These are phyloP conservation scores for Rhea pennata DNA, from an alignment of 2,113 vertebrate genomes.

Conservation along the genomic window DNA sequence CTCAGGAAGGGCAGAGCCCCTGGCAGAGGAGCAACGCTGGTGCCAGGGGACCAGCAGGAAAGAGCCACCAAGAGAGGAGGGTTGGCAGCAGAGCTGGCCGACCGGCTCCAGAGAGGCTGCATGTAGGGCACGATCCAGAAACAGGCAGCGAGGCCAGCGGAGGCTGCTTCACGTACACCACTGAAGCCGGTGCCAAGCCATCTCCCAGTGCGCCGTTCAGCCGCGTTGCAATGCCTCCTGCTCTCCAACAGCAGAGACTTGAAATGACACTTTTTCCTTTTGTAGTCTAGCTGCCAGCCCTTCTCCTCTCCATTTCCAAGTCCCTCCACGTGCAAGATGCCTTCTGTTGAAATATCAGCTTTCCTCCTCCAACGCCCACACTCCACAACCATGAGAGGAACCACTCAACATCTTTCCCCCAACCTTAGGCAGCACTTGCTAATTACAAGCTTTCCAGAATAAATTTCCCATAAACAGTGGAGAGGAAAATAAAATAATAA, in stretches of 20 bases:
- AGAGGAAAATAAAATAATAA: background rate
- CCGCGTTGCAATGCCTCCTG: too few species aligned
- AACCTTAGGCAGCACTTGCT: background rate
- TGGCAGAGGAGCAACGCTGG: too few species aligned
- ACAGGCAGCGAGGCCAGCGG: too few species aligned
- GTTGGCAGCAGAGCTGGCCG: too few species aligned
- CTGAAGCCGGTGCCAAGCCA: background rate
- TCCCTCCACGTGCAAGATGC: background rate
- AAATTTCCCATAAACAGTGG: background rate
- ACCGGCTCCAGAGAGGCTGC: too few species aligned
- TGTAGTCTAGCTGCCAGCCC: background rate
- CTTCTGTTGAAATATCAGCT: background rate
- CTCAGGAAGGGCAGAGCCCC: too few species aligned
- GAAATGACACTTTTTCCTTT: background rate
- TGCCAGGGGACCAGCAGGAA: too few species aligned
- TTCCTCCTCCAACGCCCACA: fast-evolving
- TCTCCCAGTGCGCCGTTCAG: too few species aligned
- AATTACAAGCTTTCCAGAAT: background rate
- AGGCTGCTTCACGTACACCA: too few species aligned
- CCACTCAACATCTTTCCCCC: background rate
- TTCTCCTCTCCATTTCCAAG: background rate
- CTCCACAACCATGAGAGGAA: background rate
- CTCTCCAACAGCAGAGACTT: background rate
- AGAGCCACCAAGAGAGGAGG: too few species aligned
- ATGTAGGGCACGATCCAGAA: too few species aligned